These are phyloP conservation scores for Diabrotica undecimpunctata DNA, from an alignment of 1,140 invertebrate genomes.

Conservation along the genomic window DNA sequence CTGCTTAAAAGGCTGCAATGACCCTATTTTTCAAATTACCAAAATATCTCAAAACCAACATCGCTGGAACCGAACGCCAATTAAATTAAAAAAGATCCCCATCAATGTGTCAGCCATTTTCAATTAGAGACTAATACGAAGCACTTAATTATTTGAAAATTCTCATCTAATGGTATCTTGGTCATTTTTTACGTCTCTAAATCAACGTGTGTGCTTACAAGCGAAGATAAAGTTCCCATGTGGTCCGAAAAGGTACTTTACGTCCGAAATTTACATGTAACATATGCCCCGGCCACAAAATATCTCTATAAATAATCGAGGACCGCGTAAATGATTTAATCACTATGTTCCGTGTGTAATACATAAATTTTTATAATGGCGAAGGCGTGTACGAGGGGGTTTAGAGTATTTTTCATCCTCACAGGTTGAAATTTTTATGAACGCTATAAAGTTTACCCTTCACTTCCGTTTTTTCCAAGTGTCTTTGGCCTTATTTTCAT, in stretches of 20 bases:
- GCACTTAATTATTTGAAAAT: too few relatives aligned
- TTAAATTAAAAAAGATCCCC: too few relatives aligned
- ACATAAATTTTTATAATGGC: slow-evolving; percentile 23
- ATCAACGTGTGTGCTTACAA: slow-evolving; percentile 12
- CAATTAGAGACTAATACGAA: too few relatives aligned
- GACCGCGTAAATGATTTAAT: slow-evolving; percentile 27
- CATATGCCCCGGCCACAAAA: slow-evolving; percentile 20
- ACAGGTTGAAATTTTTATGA: background rate
- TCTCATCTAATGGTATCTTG: background rate
- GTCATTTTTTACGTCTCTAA: slow-evolving; percentile 12
- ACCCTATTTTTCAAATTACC: too few relatives aligned
- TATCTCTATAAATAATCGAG: slow-evolving; percentile 26
- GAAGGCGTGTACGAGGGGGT: background rate
- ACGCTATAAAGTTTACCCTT: too few relatives aligned
- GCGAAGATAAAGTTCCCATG: slow-evolving; percentile 18
- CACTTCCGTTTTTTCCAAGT: too few relatives aligned
- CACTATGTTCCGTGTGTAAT: slow-evolving; percentile 19
- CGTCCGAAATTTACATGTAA: slow-evolving; percentile 24
- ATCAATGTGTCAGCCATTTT: too few relatives aligned
- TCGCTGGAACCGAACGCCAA: too few relatives aligned
- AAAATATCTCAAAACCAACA: too few relatives aligned
- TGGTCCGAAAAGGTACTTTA: slow-evolving; percentile 23
- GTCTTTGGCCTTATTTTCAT: too few relatives aligned
- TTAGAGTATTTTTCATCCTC: background rate
- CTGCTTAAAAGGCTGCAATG: too few relatives aligned